Evolutionary conservation across 2,797 vertebrate genomes (phyloP).

Genomic region (Peromyscus aztecus): DNA sequence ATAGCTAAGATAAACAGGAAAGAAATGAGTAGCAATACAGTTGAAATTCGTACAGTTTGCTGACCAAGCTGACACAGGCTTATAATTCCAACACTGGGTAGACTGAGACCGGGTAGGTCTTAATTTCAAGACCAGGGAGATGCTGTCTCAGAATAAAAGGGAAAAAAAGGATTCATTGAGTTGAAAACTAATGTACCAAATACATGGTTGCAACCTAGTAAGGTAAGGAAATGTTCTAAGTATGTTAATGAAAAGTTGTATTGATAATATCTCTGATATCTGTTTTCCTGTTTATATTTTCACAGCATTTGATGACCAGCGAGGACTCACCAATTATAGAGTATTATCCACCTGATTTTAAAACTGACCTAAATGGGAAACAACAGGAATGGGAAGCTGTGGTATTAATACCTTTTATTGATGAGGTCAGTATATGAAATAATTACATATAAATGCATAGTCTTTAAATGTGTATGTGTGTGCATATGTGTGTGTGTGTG

Average conservation of each 20-base stretch:
- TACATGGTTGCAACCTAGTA: conserved; percentile 3
- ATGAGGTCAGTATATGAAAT: conserved; percentile 91
- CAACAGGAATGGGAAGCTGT: conserved; percentile 99
- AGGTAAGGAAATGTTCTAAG: conserved; percentile 35
- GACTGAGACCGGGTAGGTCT: neutral
- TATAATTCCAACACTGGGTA: neutral
- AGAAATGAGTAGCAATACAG: neutral
- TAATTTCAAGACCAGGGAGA: neutral
- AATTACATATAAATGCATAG: neutral
- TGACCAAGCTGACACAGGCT: neutral
- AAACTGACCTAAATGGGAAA: conserved; percentile 98
- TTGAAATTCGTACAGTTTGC: neutral
- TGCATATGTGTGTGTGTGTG: neutral
- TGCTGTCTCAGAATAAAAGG: neutral
- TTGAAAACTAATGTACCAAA: conserved; percentile 44
- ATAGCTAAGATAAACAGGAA: conserved; percentile 1
- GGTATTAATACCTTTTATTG: conserved; percentile 98
- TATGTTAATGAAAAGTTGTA: conserved; percentile 42
- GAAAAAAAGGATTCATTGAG: neutral
- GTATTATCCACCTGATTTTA: conserved; percentile 97
- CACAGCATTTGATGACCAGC: conserved; percentile 95
- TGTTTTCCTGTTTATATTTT: conserved; percentile 74
- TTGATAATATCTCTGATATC: conserved; percentile 31
- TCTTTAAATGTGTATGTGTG: neutral
- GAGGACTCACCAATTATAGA: conserved; percentile 95